Conservation (phyloP, 2,113 vertebrate species). For the Cyprinus carpio region DNA sequence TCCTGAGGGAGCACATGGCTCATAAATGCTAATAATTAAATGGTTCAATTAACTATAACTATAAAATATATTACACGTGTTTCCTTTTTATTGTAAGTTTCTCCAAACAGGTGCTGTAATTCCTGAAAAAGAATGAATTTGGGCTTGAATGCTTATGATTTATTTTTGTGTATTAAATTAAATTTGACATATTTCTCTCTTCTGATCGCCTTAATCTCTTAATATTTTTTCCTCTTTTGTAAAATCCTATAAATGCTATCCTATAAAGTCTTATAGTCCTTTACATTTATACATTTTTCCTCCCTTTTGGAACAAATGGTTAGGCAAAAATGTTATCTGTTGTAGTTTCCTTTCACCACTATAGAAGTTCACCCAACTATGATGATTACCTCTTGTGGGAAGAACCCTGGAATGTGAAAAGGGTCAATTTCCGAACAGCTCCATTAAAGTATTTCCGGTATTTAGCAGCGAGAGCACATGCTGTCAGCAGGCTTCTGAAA, state of each 20-base stretch:
- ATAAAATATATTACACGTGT: background rate
- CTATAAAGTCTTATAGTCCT: no score
- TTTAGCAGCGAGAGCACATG: background rate
- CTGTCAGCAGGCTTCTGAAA: background rate
- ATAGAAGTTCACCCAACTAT: no score
- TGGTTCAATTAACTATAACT: background rate
- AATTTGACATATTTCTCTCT: no score
- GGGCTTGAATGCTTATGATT: background rate
- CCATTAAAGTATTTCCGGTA: background rate
- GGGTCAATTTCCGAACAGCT: background rate
- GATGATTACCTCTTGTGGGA: no score
- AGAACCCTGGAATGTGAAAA: no score
- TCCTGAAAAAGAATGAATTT: background rate
- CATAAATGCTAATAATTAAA: background rate
- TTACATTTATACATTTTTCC: no score
- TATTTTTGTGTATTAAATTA: background rate
- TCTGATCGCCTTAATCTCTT: no score
- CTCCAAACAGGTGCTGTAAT: background rate
- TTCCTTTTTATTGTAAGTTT: background rate
- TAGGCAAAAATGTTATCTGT: background rate
- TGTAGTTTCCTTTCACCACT: background rate
- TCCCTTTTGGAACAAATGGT: no score
- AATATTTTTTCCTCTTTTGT: no score
- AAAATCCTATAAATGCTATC: no score
- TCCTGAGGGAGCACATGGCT: background rate